Conservation (phyloP, 2,888 invertebrate genomes). For the Pyrrhosoma nymphula region DNA sequence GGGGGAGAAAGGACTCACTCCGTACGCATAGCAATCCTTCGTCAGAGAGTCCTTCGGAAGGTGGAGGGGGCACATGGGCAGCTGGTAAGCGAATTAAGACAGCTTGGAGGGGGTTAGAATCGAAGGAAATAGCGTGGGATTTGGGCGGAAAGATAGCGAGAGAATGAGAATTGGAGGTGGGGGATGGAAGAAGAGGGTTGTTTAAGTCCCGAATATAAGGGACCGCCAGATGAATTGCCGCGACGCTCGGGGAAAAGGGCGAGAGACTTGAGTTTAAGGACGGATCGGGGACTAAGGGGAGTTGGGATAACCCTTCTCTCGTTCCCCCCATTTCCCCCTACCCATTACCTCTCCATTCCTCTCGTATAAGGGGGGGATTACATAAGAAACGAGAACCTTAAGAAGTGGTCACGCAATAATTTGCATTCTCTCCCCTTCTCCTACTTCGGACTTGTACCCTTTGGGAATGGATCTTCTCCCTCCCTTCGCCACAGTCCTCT, state of each 20-base stretch:
- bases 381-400: constrained; percentile 50
- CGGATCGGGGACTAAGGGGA: not conserved
- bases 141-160: not conserved
- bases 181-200: constrained; percentile 4
- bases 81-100: constrained; percentile 43
- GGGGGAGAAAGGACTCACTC: not conserved
- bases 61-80: not conserved
- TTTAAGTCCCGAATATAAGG: not conserved
- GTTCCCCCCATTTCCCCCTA: not conserved
- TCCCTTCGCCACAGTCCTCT: not conserved
- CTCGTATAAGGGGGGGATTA: constrained; percentile 3
- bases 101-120: too few relatives aligned
- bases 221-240: not conserved
- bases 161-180: not conserved
- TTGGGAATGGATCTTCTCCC: not conserved
- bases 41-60: not conserved
- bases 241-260: not conserved
- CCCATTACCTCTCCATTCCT: not conserved
- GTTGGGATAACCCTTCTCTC: not conserved
- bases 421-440: constrained; percentile 43
- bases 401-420: constrained; percentile 60
- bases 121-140: not conserved
- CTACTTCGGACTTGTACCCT: not conserved
- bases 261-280: not conserved
- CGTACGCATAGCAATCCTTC: not conserved